Evolutionary conservation across 2,113 vertebrate genomes (phyloP), one percentile per base, ranked within the genome.

Genomic region (Okapia johnstoni): DNA sequence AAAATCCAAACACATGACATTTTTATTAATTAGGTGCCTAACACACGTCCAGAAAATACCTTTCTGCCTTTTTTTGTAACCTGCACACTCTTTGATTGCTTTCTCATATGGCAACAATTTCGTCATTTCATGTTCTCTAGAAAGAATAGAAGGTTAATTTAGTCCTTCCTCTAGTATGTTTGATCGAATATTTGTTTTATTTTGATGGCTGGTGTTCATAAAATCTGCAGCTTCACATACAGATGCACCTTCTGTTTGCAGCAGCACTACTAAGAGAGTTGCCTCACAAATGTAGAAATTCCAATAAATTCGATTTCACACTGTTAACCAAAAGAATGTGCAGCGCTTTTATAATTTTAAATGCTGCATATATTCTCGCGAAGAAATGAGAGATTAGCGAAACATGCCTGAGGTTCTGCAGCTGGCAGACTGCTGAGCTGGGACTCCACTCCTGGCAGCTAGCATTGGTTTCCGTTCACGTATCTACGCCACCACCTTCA

Each of bases 311-410:
- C 14, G 3, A 43, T 90, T 66, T 85, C 46, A 83, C 46, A 63
- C 43, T 52, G n/a, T 70, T 92, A 85, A 58, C 55, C 57, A 43
- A 60, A 90, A 94, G 96, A 96, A 95, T 88, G 87, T 60, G 90
- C 60, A 84, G 6, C 48, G 36, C 76, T 88, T 96, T 97, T 97
- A 91, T 90, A 96, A 96, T 91, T 95, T 97, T 88, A 94, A 79
- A 36, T 6, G 85, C 89, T 40, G 43, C 83, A 50, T 91, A 50
- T 54, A 85, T 84, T 85, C 70, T 85, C 88, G 46, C 2, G 2
- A 19, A 79, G 92, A 94, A 94, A 58, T 28, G 52, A 94, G 88
- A 79, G 54, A 93, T n/a, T 79, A 83, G 61, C 52, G 50, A 94
- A 97, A 83, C 92, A 83, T 76, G 94, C 97, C 97, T 83, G 81